A percentile compares a stretch with the other conserved stretches of the same genome.
phyloP scores from a whole-genome alignment of 2,113 vertebrate genomes.

The Ophthalmolycus amberensis region DNA sequence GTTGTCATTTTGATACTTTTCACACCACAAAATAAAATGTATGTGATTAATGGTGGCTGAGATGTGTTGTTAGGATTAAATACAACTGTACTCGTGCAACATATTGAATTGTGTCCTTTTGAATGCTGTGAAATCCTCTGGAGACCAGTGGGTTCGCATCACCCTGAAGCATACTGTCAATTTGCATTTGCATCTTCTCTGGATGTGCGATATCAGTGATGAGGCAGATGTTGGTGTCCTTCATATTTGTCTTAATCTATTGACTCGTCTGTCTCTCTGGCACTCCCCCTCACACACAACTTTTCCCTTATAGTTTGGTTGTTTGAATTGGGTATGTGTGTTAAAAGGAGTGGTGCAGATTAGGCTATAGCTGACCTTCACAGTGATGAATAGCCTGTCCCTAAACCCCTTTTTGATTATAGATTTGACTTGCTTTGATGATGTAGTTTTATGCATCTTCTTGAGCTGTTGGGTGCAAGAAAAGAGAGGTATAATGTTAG shows the following conservation, averaged over 20 bases:
- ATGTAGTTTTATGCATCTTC: not conserved
- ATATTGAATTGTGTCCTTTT: not conserved
- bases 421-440: not conserved
- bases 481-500: not conserved
- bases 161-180: conserved; percentile 28
- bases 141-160: conserved; percentile 18
- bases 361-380: conserved; percentile 13
- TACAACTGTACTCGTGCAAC: not conserved
- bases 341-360: not conserved
- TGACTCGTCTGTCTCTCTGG: conserved; percentile 19
- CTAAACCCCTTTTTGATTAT: not conserved
- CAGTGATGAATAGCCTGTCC: not conserved
- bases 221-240: conserved; percentile 26
- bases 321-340: not conserved
- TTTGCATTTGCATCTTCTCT: not conserved
- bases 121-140: not conserved
- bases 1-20: conserved; percentile 17
- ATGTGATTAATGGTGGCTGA: conserved; percentile 24
- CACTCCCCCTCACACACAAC: not conserved
- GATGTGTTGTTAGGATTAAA: not conserved
- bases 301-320: not conserved
- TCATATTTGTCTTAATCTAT: conserved; percentile 9
- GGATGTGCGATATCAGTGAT: conserved; percentile 1
- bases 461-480: not conserved
- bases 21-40: not conserved